These are phyloP conservation scores for Netelia fuscicornis DNA, from an alignment of 2,888 invertebrate genomes.

Conservation along the genomic window DNA sequence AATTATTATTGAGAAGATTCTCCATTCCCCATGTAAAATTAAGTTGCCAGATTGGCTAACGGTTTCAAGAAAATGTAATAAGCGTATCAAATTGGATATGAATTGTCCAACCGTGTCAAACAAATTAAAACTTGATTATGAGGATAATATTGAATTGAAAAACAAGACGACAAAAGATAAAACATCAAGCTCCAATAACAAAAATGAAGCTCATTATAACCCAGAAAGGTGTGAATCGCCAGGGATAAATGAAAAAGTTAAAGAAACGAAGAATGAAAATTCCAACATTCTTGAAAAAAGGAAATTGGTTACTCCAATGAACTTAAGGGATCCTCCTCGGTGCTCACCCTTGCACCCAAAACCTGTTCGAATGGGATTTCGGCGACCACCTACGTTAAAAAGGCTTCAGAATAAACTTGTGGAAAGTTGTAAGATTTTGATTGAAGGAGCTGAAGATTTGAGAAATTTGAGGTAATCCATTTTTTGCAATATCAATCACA, in stretches of 20 bases:
- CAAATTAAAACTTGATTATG: not conserved
- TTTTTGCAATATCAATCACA: not conserved
- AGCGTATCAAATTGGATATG: not conserved
- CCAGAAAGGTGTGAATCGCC: not conserved
- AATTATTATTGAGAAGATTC: constrained; percentile 20
- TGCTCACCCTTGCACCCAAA: not conserved
- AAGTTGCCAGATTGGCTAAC: too few species aligned
- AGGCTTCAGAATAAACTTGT: constrained; percentile 21
- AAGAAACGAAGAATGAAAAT: not conserved
- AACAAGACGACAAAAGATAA: not conserved
- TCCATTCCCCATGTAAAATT: not conserved
- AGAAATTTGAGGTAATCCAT: not conserved
- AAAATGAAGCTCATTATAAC: not conserved
- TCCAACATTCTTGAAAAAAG: not conserved
- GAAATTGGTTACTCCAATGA: not conserved
- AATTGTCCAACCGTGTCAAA: not conserved
- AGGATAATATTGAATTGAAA: not conserved
- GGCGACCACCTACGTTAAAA: not conserved
- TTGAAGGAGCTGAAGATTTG: not conserved
- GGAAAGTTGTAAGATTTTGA: constrained; percentile 22
- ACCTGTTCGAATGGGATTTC: not conserved
- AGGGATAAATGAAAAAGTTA: not conserved
- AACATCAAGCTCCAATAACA: not conserved
- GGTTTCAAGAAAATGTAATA: not conserved
- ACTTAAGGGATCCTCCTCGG: not conserved